Evolutionary conservation across 2,888 invertebrate species (phyloP), one percentile per base, ranked within the genome.

Genomic region (Drosophila peninsularis): DNA sequence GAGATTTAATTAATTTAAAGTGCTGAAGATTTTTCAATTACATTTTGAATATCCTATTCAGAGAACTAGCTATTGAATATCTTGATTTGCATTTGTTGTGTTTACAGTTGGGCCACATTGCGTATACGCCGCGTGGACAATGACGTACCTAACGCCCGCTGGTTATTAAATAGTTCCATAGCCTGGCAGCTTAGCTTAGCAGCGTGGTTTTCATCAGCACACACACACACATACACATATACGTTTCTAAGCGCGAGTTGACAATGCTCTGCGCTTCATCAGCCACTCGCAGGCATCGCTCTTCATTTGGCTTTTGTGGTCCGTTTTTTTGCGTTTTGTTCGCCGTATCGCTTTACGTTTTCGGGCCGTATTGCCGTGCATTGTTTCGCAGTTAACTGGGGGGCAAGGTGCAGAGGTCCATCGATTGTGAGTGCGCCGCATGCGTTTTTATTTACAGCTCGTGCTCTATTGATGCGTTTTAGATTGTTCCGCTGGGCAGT

Each of bases 361-460:
- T 58, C 47, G 52, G 47, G 73, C 64, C 79, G 70, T 81, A 76
- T 73, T 64, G 85, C 71, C 67, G 47, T 67, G 67, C 39, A 80
- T 85, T 88, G 88, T 83, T 85, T 58, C 50, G 52, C 61, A 62
- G 64, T 70, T 62, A 60, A 75, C 58, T 71, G 60, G 50, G 52
- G 55, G 69, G 67, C 67, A 54, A 67, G 39, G 54, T 41, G 39
- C 21, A 42, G 41, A 44, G 55, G 61, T 36, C 65, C 62, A 75
- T 75, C 88, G 73, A 82, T 87, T 84, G 82, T 63, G 55, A 49
- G 41, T 39, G 62, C 17, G 64, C 60, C 81, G 66, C 66, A 71
- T 78, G 68, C 62, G 75, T 52, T 77, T 77, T 73, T 85, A 75
- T 82, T 82, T 71, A 74, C 80, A 63, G 63, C 64, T 62, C 56